Evolutionary conservation across 2,888 invertebrate genomes (phyloP), one percentile per base, ranked within the genome.

Genomic region (Erebia ligea): DNA sequence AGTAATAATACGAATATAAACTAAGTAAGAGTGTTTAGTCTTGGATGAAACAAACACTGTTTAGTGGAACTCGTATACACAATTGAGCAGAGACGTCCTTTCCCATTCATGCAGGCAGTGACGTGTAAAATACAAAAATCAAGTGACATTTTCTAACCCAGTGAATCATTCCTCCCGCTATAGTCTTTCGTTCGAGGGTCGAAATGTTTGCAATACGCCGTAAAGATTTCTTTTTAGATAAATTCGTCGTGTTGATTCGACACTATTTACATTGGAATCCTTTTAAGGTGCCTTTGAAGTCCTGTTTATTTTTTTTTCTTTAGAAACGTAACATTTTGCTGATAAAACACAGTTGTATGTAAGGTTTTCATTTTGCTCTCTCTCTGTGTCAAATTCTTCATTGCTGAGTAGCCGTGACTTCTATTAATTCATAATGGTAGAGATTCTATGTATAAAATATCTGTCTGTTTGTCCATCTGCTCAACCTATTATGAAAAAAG

Each of bases 81-180:
- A 85, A 86, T 82, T 81, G 81, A 77, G 78, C 75, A 74, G 76
- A 73, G 77, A 73, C 71, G 34, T 71, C 59, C 68, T 77, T 77
- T 79, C 79, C 80, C 83, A 87, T 88, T 86, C 84, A 86, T 83
- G 84, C 76, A 82, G 75, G 84, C 86, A 86, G 81, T 87, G 86
- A 84, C 86, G 88, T 86, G 86, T 89, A 87, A 90, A 91, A 91
- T 92, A 90, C 91, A 91, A 91, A 91, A 92, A 92, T 92, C 92
- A 91, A 92, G 90, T 91, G 90, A 91, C 89, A 89, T 91, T 91
- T 91, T 92, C 91, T 87, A 86, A 83, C 80, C 83, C 91, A 91
- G 84, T 91, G 91, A 89, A 82, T 88, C 85, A 86, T 85, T 67
- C 48, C 21, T 48, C 88, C 86, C 87, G 85, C 83, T 81, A 82